A percentile compares a stretch with the other conserved stretches of the same genome.
Conservation (phyloP, 2,888 invertebrate genomes). For the Herminia tarsipennalis region DNA sequence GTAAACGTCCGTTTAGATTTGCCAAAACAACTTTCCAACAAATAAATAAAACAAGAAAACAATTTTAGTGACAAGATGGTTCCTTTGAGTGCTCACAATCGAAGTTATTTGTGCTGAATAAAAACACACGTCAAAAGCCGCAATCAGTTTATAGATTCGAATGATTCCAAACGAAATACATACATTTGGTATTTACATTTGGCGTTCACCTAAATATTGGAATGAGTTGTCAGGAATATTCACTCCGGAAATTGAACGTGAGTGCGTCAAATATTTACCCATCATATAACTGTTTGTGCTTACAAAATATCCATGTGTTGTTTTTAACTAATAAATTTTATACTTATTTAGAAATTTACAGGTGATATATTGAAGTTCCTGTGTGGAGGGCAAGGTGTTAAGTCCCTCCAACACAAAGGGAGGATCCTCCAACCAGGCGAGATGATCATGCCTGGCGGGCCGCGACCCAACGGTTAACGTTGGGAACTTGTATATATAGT, state of each 20-base stretch:
- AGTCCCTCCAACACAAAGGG: too few species aligned
- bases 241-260: conserved; percentile 50
- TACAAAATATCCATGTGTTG: conserved; percentile 20
- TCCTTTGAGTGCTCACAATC: conserved; percentile 12
- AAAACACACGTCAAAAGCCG: conserved; percentile 26
- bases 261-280: conserved; percentile 47
- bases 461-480: too few species aligned
- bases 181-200: conserved; percentile 35
- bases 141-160: conserved; percentile 34
- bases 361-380: too few species aligned
- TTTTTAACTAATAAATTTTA: conserved; percentile 11
- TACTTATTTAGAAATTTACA: background rate
- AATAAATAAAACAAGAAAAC: conserved; percentile 17
- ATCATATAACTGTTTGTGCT: conserved; percentile 32
- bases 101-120: conserved; percentile 5
- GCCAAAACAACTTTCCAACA: background rate
- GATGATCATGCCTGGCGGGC: too few species aligned
- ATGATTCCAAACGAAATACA: conserved; percentile 39
- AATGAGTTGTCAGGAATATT: conserved; percentile 44
- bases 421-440: too few species aligned
- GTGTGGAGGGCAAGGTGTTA: too few species aligned
- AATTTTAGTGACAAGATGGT: conserved; percentile 9
- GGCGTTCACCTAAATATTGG: conserved; percentile 46
- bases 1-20: background rate
- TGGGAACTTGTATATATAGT: too few species aligned